Evolutionary conservation across 2,888 invertebrate genomes (phyloP).

Genomic region (Leptothorax acervorum): DNA sequence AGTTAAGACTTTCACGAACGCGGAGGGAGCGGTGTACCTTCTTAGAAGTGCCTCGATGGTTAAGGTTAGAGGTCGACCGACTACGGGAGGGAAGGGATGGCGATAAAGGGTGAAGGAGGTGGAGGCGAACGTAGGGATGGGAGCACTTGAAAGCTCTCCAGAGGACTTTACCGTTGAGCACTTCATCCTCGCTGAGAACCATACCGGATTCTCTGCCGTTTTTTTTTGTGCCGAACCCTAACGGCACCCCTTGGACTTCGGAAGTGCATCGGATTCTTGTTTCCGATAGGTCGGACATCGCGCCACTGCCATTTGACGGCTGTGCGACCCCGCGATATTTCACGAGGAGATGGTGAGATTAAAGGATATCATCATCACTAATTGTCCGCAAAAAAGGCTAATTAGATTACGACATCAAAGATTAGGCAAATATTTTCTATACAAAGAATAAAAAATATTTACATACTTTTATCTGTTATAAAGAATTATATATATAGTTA

Average conservation of each 20-base stretch:
- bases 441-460: neutral
- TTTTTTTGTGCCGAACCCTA: conserved; percentile 70
- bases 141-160: conserved; percentile 78
- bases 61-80: conserved; percentile 56
- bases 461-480: neutral
- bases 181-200: conserved; percentile 81
- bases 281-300: conserved; percentile 67
- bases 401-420: neutral
- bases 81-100: conserved; percentile 28
- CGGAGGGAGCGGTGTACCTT: conserved; percentile 35
- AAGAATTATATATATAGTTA: neutral
- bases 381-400: neutral
- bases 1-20: conserved; percentile 51
- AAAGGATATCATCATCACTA: neutral
- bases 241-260: conserved; percentile 60
- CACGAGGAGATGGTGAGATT: conserved; percentile 10
- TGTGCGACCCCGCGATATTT: conserved; percentile 36
- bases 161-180: conserved; percentile 78
- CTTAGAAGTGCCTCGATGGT: conserved; percentile 59
- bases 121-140: conserved; percentile 55
- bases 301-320: conserved; percentile 25
- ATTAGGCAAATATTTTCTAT: neutral
- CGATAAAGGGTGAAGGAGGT: conserved; percentile 38
- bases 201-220: conserved; percentile 76
- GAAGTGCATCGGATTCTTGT: conserved; percentile 72